Conservation (phyloP, 37 sponge, comb jelly and placozoan genomes). For the Oscarella lobularis region DNA sequence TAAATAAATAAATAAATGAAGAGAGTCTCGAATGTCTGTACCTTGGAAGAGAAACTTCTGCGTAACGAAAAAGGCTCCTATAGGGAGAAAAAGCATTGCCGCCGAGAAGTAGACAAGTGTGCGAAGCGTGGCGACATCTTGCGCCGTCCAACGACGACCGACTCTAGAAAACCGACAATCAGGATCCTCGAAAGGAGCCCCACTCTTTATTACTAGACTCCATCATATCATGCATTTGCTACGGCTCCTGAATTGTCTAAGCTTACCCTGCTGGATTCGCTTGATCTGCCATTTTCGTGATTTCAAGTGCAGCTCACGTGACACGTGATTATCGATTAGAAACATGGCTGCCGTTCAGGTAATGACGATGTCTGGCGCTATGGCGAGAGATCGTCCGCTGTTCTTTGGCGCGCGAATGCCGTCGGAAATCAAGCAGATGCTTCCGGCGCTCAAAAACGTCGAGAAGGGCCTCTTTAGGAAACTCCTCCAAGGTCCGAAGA, state of each 20-base stretch:
- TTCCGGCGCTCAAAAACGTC: slow-evolving; percentile 20
- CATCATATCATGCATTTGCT: no score
- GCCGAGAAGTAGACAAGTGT: not conserved
- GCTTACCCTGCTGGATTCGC: no score
- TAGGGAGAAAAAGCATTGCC: not conserved
- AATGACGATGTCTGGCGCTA: slow-evolving; percentile 30
- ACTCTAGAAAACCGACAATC: no score
- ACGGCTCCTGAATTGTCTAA: no score
- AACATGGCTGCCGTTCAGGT: slow-evolving; percentile 58
- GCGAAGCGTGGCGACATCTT: not conserved
- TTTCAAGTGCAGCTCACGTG: no score
- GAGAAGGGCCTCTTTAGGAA: slow-evolving; percentile 33
- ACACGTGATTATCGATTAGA: no score
- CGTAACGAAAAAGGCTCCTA: not conserved
- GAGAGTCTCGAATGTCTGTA: no score
- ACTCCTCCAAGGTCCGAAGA: slow-evolving; percentile 43
- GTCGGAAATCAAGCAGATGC: slow-evolving; percentile 49
- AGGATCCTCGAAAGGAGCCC: no score
- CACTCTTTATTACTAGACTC: no score
- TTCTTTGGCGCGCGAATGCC: slow-evolving; percentile 69
- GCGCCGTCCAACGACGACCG: not conserved
- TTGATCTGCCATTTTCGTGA: no score
- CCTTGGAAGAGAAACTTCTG: not conserved
- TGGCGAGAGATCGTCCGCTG: slow-evolving; percentile 55
- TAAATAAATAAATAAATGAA: no score